phyloP scores from a whole-genome alignment of 2,888 invertebrate genomes.

The Lycaena phlaeas region DNA sequence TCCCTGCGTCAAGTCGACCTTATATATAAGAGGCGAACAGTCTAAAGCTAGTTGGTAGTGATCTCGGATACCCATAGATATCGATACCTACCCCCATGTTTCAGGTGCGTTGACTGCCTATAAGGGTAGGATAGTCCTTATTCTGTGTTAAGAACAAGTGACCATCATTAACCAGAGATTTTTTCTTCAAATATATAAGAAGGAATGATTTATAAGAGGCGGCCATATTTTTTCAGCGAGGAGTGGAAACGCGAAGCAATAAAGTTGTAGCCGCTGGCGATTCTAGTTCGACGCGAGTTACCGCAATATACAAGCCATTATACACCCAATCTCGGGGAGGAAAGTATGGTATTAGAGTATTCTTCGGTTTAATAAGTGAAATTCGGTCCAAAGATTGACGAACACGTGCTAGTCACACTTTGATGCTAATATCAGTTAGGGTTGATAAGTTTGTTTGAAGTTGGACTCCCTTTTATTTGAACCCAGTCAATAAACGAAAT shows the following conservation, averaged over 20 bases:
- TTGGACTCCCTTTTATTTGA: slow-evolving; percentile 17
- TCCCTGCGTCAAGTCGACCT: too few species aligned
- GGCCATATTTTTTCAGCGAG: slow-evolving; percentile 1
- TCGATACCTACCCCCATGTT: too few species aligned
- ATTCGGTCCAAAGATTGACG: not conserved
- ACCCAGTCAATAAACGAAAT: slow-evolving; percentile 13
- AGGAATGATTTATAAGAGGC: too few species aligned
- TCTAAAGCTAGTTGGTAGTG: too few species aligned
- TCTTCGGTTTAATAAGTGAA: not conserved
- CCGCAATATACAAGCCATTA: slow-evolving; percentile 8
- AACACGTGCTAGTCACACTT: slow-evolving; percentile 2
- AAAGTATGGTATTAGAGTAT: slow-evolving; percentile 6
- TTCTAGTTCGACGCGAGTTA: slow-evolving; percentile 22
- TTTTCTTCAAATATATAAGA: too few species aligned
- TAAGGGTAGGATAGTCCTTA: too few species aligned
- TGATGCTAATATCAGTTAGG: not conserved
- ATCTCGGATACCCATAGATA: too few species aligned
- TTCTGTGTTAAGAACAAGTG: too few species aligned
- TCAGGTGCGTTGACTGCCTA: too few species aligned
- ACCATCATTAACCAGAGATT: too few species aligned
- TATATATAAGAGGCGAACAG: too few species aligned
- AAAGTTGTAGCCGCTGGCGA: slow-evolving; percentile 33
- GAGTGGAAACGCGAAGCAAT: slow-evolving; percentile 29
- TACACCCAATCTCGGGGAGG: not conserved
- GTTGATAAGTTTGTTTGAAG: slow-evolving; percentile 17